Evolutionary conservation across 2,113 vertebrate species (phyloP).

Genomic region (Podocnemis expansa): DNA sequence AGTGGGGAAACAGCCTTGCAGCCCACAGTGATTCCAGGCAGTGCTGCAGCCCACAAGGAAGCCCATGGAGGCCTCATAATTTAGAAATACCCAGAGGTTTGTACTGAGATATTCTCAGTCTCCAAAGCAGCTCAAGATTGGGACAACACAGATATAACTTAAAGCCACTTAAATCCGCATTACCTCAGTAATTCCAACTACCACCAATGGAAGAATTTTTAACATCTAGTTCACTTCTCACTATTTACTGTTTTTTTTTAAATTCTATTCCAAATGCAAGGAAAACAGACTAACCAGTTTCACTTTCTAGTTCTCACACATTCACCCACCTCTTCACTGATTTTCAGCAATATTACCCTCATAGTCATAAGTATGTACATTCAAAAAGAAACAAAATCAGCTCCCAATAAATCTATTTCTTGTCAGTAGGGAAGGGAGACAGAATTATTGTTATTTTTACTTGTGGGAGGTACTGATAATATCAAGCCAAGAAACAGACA

Average conservation of each 20-base stretch:
- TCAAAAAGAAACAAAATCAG: neutral
- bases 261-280: neutral
- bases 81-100: neutral
- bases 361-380: neutral
- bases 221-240: neutral
- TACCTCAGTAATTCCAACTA: neutral
- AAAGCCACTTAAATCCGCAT: neutral
- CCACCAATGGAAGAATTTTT: neutral
- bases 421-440: neutral
- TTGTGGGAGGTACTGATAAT: rapidly evolving
- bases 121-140: neutral
- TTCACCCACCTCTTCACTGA: neutral
- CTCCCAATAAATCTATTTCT: neutral
- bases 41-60: neutral
- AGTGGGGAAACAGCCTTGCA: no score
- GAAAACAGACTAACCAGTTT: neutral
- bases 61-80: neutral
- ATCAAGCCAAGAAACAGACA: rapidly evolving
- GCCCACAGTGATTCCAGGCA: neutral
- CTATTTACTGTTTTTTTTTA: neutral
- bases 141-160: neutral
- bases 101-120: neutral
- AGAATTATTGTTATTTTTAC: neutral
- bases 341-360: neutral
- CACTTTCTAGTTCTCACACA: neutral